phyloP scores from a whole-genome alignment of 2,888 invertebrate species.

The Drosophila kambysellisi region DNA sequence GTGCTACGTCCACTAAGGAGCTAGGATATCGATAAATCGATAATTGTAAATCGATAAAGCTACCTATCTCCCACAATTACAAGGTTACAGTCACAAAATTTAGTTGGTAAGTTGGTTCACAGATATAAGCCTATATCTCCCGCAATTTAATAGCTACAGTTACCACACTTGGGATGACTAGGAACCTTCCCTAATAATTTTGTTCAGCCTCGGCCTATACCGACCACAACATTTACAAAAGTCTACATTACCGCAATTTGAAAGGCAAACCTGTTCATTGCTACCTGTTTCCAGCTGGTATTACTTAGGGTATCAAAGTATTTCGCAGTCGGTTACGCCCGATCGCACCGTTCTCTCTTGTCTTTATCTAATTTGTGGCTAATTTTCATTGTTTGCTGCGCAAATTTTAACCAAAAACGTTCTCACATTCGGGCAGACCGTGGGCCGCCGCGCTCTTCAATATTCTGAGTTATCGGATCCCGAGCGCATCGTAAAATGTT shows the following conservation, averaged over 20 bases:
- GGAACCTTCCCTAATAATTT: background rate
- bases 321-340: background rate
- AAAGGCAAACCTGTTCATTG: background rate
- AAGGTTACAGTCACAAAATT: background rate
- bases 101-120: too few relatives aligned
- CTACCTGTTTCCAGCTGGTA: background rate
- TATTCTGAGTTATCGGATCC: conserved; percentile 27
- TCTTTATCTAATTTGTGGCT: conserved; percentile 26
- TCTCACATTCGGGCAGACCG: conserved; percentile 27
- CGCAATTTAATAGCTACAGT: background rate
- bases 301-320: background rate
- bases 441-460: conserved; percentile 13
- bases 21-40: background rate
- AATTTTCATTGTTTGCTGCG: conserved; percentile 31
- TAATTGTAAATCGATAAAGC: background rate
- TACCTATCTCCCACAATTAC: background rate
- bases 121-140: background rate
- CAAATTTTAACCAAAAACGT: conserved; percentile 23
- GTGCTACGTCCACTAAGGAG: background rate
- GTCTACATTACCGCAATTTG: background rate
- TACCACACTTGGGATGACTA: background rate
- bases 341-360: background rate
- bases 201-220: background rate
- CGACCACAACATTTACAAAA: background rate
- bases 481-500: conserved; percentile 47